phyloP scores from a whole-genome alignment of 2,113 vertebrate genomes.

The Pterocles orientalis region DNA sequence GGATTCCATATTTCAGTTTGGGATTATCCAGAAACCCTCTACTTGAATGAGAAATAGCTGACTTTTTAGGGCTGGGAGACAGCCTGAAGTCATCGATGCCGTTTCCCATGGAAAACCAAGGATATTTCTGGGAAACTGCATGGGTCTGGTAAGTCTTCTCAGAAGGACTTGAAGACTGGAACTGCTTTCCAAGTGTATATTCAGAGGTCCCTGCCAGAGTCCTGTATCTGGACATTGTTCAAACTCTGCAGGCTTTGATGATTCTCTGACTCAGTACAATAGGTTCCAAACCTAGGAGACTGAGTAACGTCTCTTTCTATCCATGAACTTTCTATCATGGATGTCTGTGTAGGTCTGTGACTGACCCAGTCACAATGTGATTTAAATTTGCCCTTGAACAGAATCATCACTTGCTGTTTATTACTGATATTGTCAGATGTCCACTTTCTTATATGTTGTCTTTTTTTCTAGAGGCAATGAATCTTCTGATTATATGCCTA shows the following conservation, averaged over 20 bases:
- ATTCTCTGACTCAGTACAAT: neutral
- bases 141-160: neutral
- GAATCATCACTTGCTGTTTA: neutral
- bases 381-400: neutral
- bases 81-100: neutral
- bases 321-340: neutral
- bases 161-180: neutral
- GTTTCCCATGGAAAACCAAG: neutral
- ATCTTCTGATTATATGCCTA: neutral
- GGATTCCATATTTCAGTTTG: neutral
- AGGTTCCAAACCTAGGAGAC: neutral
- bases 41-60: neutral
- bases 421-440: neutral
- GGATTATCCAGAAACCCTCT: neutral
- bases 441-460: neutral
- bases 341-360: neutral
- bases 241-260: neutral
- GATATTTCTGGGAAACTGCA: slow-evolving; percentile 11
- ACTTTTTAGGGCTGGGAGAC: neutral
- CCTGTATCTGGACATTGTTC: neutral
- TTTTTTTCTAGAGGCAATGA: neutral
- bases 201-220: neutral
- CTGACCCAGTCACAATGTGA: neutral
- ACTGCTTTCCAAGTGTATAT: neutral
- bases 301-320: neutral